Evolutionary conservation across 2,113 vertebrate species (phyloP).

Genomic region (Ibidorhyncha struthersii): DNA sequence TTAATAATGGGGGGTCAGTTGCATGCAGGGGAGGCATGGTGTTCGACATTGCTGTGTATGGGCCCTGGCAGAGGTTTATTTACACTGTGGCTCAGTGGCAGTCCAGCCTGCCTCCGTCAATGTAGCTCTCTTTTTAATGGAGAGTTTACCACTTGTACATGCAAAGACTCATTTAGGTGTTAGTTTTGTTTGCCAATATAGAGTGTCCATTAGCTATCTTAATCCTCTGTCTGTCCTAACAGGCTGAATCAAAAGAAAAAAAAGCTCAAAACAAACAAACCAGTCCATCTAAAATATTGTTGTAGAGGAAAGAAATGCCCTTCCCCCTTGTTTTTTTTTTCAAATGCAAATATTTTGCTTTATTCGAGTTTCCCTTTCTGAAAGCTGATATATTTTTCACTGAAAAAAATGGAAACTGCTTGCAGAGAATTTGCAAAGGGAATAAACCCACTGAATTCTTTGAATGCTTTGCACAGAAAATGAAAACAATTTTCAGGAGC

Average conservation of each 20-base stretch:
- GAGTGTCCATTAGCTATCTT: slow-evolving; percentile 3
- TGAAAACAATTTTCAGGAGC: not conserved
- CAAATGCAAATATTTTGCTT: not conserved
- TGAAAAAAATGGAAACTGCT: not conserved
- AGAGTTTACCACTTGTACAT: slow-evolving; percentile 10
- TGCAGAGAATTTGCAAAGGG: not conserved
- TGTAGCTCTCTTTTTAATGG: not conserved
- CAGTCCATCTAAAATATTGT: not conserved
- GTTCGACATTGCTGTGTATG: not conserved
- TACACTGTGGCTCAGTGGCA: slow-evolving; percentile 4
- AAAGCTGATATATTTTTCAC: not conserved
- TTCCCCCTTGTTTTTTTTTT: not conserved
- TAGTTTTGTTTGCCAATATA: slow-evolving; percentile 12
- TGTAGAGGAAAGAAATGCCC: not conserved
- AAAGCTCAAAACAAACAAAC: not conserved
- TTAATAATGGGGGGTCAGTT: not conserved
- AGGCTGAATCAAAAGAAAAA: not conserved
- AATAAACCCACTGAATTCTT: not conserved
- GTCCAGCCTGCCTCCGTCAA: not conserved
- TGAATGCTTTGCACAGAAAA: not conserved
- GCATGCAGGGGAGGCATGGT: not conserved
- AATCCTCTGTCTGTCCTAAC: not conserved
- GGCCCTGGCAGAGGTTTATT: slow-evolving; percentile 33
- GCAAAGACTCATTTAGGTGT: not conserved
- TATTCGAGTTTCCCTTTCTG: not conserved